phyloP scores from a whole-genome alignment of 1,140 invertebrate species.

The Hydropsyche tenuis region DNA sequence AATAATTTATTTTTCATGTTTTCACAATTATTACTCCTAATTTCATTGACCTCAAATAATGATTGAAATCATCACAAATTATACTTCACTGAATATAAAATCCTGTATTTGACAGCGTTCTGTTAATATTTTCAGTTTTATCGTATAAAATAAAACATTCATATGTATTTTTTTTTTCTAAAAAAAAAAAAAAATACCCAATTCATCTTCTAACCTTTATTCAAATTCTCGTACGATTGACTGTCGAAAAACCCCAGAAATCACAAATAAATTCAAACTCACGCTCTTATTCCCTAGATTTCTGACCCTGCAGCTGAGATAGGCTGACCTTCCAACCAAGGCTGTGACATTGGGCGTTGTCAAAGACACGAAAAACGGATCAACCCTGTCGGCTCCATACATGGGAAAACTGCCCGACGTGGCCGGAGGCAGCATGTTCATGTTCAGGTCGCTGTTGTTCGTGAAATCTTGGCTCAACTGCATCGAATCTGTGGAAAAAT shows the following conservation, averaged over 20 bases:
- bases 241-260: background rate
- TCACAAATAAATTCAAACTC: conserved; percentile 31
- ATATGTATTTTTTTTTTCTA: too few species aligned
- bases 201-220: too few species aligned
- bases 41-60: too few species aligned
- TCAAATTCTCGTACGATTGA: too few species aligned
- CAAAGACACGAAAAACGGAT: conserved; percentile 59
- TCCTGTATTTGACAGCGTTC: too few species aligned
- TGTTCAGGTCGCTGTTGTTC: conserved; percentile 18
- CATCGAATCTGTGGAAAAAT: conserved; percentile 44
- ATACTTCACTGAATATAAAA: too few species aligned
- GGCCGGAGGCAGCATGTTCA: conserved; percentile 41
- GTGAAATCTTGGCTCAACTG: conserved; percentile 42
- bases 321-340: conserved; percentile 71
- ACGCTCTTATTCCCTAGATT: conserved; percentile 88
- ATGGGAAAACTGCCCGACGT: conserved; percentile 44
- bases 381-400: conserved; percentile 49
- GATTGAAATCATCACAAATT: too few species aligned
- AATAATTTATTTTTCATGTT: too few species aligned
- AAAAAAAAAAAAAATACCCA: too few species aligned
- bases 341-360: conserved; percentile 61
- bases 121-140: too few species aligned
- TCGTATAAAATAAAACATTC: too few species aligned
- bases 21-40: too few species aligned
- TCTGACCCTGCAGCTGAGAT: conserved; percentile 79